Base-by-base conservation (phyloP, 1,140 invertebrate species). In the Stegodyphus mimosarum region DNA sequence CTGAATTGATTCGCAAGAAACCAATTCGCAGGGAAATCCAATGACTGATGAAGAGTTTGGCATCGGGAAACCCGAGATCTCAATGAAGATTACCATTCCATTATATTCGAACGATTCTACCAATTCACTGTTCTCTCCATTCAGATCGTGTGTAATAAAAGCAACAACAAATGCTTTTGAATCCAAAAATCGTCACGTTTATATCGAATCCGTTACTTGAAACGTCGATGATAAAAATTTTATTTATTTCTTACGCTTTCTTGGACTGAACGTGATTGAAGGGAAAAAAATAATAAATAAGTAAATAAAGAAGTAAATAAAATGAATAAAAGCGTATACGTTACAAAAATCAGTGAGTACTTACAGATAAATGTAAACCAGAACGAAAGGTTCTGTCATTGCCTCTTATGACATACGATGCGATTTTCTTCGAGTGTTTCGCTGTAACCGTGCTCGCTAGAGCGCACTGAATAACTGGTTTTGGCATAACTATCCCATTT, bases 401-500 rank as follows among this genome's bases (percentile, higher is more conserved):
- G 80, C 80, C 80, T 83, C 74, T 83, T 83, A 83, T 83, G 80
- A 83, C 80, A 72, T 71, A 83, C 80, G 80, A 83, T 74, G 70
- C 52, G 70, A 83, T 83, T 83, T 74, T 74, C 60, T 66, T 83
- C 71, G 70, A 49, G 71, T 73, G 48, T 73, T 83, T 83, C 71
- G 52, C 55, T 74, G 70, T 64, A 73, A 66, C 55, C 71, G 55
- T 73, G 70, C 48, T 55, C 60, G 70, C 71, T 66, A 48, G 60
- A 74, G 63, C 60, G 70, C 33, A 49, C 71, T 64, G 80, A 83
- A 83, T 83, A 83, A 83, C 80, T 83, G 80, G 80, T 83, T 83
- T 83, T 73, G 71, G 80, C 80, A 83, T 83, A 83, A 83, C 80
- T 83, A 83, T 83, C 80, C 80, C 80, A 83, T 83, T 83, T 74